Percentiles rank a stretch among this genome's conserved stretches.
These are phyloP conservation scores for Allolobophora icterica DNA, from an alignment of 2,888 invertebrate species.

Conservation along the genomic window DNA sequence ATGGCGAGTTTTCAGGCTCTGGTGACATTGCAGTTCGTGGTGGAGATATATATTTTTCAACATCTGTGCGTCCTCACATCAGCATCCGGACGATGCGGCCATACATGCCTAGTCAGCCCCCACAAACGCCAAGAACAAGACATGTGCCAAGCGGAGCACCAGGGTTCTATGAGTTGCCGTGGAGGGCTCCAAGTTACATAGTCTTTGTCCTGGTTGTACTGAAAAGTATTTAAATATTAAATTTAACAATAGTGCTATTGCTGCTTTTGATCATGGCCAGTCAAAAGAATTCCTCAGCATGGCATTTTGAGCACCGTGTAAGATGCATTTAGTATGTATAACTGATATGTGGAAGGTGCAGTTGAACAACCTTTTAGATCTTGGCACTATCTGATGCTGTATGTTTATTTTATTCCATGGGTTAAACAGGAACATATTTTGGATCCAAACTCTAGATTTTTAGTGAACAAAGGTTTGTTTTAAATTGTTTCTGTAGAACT, in stretches of 20 bases:
- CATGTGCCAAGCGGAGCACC: background rate
- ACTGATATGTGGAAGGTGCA: background rate
- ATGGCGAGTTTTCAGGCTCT: background rate
- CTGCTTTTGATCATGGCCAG: conserved; percentile 8
- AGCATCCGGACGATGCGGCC: background rate
- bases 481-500: background rate
- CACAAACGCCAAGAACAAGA: background rate
- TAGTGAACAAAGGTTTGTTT: background rate
- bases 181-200: conserved; percentile 17
- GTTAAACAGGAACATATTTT: background rate
- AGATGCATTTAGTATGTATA: background rate
- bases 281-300: background rate
- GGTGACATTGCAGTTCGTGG: background rate
- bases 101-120: conserved; percentile 13
- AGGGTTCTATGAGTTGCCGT: background rate
- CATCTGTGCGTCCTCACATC: conserved; percentile 6
- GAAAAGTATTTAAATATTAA: background rate
- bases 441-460: background rate
- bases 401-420: conserved; percentile 5
- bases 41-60: conserved; percentile 4
- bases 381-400: background rate
- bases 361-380: background rate
- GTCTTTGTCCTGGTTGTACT: background rate
- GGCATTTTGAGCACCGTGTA: background rate
- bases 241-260: background rate